Conservation (phyloP, 1,140 invertebrate genomes). For the Rhynchophorus ferrugineus region DNA sequence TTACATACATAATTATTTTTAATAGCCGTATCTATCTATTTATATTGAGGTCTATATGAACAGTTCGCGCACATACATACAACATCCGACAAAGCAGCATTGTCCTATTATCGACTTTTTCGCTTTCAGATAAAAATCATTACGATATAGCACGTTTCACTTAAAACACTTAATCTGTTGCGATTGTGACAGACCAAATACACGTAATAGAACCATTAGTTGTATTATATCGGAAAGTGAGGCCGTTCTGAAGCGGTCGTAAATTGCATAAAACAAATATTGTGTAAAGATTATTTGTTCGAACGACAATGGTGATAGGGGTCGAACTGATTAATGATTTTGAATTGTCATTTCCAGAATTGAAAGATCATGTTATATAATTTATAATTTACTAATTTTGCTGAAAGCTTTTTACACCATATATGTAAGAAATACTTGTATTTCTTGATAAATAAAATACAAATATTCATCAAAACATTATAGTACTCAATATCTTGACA, state of each 20-base stretch:
- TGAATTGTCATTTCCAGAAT: no score
- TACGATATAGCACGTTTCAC: neutral
- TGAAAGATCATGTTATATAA: no score
- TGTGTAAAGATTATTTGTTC: neutral
- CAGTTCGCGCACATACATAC: neutral
- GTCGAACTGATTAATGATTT: no score
- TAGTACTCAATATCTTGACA: no score
- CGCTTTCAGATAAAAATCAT: neutral
- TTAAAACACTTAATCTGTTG: neutral
- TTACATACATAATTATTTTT: neutral
- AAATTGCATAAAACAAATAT: neutral
- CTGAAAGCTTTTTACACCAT: no score
- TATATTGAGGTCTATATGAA: neutral
- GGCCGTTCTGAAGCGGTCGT: neutral
- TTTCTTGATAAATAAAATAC: no score
- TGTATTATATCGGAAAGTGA: neutral
- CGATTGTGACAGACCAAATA: no score
- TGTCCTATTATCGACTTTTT: no score
- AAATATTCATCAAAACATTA: neutral
- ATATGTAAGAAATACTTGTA: no score
- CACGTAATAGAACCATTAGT: no score
- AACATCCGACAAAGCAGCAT: neutral
- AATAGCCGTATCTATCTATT: neutral
- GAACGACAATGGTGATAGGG: no score
- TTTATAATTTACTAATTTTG: no score